phyloP scores from a whole-genome alignment of 64 coral and sea anemone genomes.

The Trachythela sp. region DNA sequence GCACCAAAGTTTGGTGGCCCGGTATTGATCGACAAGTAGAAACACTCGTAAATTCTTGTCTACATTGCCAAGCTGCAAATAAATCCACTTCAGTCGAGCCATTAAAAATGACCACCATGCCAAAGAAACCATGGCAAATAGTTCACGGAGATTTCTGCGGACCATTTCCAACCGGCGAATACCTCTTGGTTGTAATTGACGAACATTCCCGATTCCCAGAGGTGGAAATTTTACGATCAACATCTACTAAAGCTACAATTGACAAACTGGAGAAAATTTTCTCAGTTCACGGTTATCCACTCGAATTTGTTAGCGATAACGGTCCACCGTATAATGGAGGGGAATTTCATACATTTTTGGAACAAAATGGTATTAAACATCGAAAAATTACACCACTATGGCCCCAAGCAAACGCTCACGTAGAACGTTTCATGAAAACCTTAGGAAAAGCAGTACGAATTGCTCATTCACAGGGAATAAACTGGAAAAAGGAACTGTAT shows the following conservation, averaged over 20 bases:
- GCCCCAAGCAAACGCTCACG: neutral
- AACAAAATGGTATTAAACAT: neutral
- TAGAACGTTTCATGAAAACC: neutral
- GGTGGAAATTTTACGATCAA: constrained; percentile 1
- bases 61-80: neutral
- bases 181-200: neutral
- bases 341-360: neutral
- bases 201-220: constrained; percentile 10
- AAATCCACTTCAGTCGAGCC: neutral
- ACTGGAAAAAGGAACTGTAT: neutral
- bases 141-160: neutral
- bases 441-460: neutral
- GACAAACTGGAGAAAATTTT: neutral
- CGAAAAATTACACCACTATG: neutral
- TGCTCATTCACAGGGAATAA: constrained; percentile 16
- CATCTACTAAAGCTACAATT: neutral
- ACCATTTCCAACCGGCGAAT: neutral
- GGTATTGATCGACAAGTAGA: constrained; percentile 21
- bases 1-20: constrained; percentile 35
- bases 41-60: neutral
- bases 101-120: neutral
- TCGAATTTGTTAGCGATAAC: constrained; percentile 15
- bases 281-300: neutral
- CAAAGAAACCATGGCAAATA: neutral
- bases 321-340: neutral